Evolutionary conservation across 2,888 invertebrate species (phyloP).

Genomic region (Drosophila algonquin): DNA sequence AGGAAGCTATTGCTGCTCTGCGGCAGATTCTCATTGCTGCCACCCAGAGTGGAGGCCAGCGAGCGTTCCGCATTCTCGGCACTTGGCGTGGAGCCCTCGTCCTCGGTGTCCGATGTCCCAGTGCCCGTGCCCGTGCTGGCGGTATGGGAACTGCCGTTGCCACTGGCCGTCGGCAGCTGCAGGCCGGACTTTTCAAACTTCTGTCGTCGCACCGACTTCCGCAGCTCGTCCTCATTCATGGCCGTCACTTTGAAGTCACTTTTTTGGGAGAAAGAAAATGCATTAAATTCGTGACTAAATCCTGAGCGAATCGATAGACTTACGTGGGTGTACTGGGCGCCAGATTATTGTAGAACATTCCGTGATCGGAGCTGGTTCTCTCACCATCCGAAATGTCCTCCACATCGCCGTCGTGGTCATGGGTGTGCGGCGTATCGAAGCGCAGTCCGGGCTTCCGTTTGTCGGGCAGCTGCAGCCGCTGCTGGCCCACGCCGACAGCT

Average conservation of each 20-base stretch:
- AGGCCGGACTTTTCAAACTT: slow-evolving; percentile 86
- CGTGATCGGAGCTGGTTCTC: slow-evolving; percentile 90
- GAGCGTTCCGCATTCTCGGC: slow-evolving; percentile 91
- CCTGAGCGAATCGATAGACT: slow-evolving; percentile 39
- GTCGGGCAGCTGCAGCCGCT: slow-evolving; percentile 78
- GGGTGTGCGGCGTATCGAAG: slow-evolving; percentile 87
- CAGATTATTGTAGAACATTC: slow-evolving; percentile 89
- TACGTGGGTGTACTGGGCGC: slow-evolving; percentile 84
- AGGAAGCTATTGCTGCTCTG: slow-evolving; percentile 82
- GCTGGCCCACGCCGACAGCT: slow-evolving; percentile 25
- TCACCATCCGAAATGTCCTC: slow-evolving; percentile 94
- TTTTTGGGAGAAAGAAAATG: not conserved
- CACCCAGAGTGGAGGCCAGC: slow-evolving; percentile 87
- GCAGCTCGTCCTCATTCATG: slow-evolving; percentile 93
- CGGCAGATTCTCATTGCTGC: slow-evolving; percentile 88
- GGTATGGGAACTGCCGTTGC: slow-evolving; percentile 83
- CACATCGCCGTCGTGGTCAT: slow-evolving; percentile 93
- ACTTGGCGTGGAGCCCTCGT: slow-evolving; percentile 91
- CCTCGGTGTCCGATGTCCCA: slow-evolving; percentile 91
- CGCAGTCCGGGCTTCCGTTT: slow-evolving; percentile 81
- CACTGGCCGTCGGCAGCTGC: slow-evolving; percentile 77
- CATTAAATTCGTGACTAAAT: not conserved
- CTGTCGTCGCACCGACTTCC: slow-evolving; percentile 89
- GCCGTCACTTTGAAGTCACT: slow-evolving; percentile 95
- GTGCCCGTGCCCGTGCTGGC: slow-evolving; percentile 86